Percentiles rank a stretch among this genome's conserved stretches.
Evolutionary conservation across 2,797 vertebrate genomes (phyloP).

Genomic region (Carduelis carduelis): DNA sequence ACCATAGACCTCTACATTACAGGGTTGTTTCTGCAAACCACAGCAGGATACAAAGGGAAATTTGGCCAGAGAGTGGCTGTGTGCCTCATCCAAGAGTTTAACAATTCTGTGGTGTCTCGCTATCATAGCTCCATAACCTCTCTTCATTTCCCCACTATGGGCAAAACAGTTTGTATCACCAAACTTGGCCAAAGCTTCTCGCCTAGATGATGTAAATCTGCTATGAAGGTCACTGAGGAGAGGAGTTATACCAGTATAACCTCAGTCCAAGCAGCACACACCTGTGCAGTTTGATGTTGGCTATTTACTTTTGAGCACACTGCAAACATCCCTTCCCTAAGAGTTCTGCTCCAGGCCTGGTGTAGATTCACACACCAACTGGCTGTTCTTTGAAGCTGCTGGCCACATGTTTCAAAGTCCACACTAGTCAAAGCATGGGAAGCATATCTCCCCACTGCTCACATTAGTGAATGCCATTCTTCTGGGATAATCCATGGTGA

Average conservation of each 20-base stretch:
- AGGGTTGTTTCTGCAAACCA: not conserved
- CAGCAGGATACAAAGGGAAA: not conserved
- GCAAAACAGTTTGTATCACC: not conserved
- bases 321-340: not conserved
- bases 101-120: fast-evolving
- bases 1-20: not conserved
- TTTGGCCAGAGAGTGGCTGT: not conserved
- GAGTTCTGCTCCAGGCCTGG: not conserved
- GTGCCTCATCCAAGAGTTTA: not conserved
- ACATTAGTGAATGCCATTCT: not conserved
- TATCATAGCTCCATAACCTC: not conserved
- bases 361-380: not conserved
- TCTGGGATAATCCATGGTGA: not conserved
- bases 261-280: not conserved
- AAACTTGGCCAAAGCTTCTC: not conserved
- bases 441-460: not conserved
- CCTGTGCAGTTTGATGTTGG: not conserved
- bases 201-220: not conserved
- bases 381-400: not conserved
- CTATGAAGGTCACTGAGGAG: not conserved
- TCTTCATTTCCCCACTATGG: not conserved
- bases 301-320: not conserved
- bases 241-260: not conserved
- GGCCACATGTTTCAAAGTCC: conserved; percentile 11
- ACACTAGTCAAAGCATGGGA: conserved; percentile 7